Conservation (phyloP, 2,888 invertebrate genomes). For the Athrips mouffetella region DNA sequence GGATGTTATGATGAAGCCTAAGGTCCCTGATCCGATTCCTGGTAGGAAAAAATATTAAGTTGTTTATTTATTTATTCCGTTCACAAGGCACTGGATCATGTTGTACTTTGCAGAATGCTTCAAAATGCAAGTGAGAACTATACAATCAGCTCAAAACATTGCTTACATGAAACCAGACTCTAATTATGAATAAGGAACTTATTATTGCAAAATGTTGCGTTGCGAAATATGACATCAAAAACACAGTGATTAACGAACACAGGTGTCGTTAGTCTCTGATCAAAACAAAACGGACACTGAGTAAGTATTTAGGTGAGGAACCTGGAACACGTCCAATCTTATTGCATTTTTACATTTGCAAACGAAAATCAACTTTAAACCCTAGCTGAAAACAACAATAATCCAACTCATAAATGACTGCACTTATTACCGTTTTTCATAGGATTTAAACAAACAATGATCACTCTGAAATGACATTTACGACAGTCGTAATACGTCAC, state of each 20-base stretch:
- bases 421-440: neutral
- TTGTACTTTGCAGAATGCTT: too few species aligned
- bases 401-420: neutral
- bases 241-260: constrained; percentile 40
- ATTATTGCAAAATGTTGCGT: constrained; percentile 8
- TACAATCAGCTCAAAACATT: too few species aligned
- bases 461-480: constrained; percentile 8
- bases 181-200: constrained; percentile 2
- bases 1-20: too few species aligned
- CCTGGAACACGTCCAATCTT: constrained; percentile 51
- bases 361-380: neutral
- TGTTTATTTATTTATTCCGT: too few species aligned
- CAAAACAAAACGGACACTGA: constrained; percentile 51
- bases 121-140: too few species aligned
- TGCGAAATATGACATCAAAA: constrained; percentile 21
- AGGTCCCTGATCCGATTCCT: too few species aligned
- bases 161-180: too few species aligned
- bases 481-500: neutral
- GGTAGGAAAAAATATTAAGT: too few species aligned
- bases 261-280: constrained; percentile 46
- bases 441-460: neutral
- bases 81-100: too few species aligned
- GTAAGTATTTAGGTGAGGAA: constrained; percentile 54
- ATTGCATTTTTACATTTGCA: constrained; percentile 22
- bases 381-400: neutral